These are phyloP conservation scores for Diplodus puntazzo DNA, from an alignment of 2,797 vertebrate species.

Conservation along the genomic window DNA sequence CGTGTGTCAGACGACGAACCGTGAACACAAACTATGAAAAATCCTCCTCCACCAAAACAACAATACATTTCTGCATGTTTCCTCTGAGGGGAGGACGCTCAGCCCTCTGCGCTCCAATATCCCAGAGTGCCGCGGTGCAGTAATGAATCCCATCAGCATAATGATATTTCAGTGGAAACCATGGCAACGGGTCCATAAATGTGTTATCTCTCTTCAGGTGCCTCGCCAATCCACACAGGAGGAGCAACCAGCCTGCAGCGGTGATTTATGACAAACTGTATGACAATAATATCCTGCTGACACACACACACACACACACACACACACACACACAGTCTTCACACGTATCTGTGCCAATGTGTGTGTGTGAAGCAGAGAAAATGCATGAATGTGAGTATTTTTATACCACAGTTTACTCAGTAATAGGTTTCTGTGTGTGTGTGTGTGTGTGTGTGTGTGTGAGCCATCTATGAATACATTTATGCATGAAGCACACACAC, in stretches of 20 bases:
- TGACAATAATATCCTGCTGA: slow-evolving; percentile 19
- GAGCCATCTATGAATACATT: too few relatives aligned
- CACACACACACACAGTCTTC: slow-evolving; percentile 13
- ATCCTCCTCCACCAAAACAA: too few relatives aligned
- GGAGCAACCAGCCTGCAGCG: slow-evolving; percentile 16
- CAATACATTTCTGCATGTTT: neutral
- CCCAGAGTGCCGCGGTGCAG: slow-evolving; percentile 11
- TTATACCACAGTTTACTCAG: neutral
- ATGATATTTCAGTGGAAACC: slow-evolving; percentile 56
- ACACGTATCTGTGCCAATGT: neutral
- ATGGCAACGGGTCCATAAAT: slow-evolving; percentile 56
- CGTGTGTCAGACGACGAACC: too few relatives aligned
- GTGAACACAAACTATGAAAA: too few relatives aligned
- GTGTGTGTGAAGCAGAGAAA: neutral
- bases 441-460: slow-evolving; percentile 13
- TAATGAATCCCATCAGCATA: slow-evolving; percentile 42
- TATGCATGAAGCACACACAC: neutral
- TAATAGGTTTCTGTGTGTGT: slow-evolving; percentile 4
- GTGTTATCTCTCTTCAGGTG: slow-evolving; percentile 17
- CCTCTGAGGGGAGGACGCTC: neutral
- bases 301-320: slow-evolving; percentile 20
- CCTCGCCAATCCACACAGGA: neutral
- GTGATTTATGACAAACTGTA: slow-evolving; percentile 20
- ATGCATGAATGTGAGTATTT: neutral
- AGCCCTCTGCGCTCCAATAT: neutral